Base-by-base conservation (phyloP, 2,797 vertebrate species). In the Catamblyrhynchus diadema region DNA sequence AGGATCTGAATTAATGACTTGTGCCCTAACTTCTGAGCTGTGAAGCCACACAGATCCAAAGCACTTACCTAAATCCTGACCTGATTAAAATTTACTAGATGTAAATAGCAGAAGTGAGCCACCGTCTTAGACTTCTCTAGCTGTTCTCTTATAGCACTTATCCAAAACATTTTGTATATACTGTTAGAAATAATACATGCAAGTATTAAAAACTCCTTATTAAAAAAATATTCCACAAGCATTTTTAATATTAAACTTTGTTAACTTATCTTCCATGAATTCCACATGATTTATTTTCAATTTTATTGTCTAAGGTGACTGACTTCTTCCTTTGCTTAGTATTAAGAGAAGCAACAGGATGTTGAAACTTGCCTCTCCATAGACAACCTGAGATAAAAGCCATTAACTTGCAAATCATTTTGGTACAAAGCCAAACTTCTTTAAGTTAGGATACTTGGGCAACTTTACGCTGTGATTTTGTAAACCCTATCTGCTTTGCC, bases 1-100 rank as follows among this genome's bases (percentile, higher is more conserved):
- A 95, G 77, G 85, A 94, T 93, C 39, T 81, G 87, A 94, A 83
- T 94, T 91, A 91, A 86, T 73, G 82, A 90, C 85, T 88, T 65
- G 47, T 41, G 85, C 35, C 54, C 42, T 81, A 83, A 94, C 91
- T 88, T 92, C 75, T 47, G 77, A 86, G 69, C 80, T 88, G 56
- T 2, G 77, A 93, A 95, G 59, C 51, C 88, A 86, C 54, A 81
- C 25, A 59, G 66, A 94, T 83, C 44, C 47, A 65, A 81, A 84
- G 69, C 73, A 93, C 35, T 88, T 83, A 79, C 33, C 85, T 94
- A 91, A 95, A 95, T 86, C 91, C 80, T 84, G 66, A 91, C 66
- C 66, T 75, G 59, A 94, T 94, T 95, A 94, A 90, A 94, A 81
- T 75, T 86, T 81, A 78, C 35, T 67, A 47, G 25, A 82, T 23